Evolutionary conservation across 92 coral and sea anemone species (phyloP).

Genomic region (Isaurus tuberculatus): DNA sequence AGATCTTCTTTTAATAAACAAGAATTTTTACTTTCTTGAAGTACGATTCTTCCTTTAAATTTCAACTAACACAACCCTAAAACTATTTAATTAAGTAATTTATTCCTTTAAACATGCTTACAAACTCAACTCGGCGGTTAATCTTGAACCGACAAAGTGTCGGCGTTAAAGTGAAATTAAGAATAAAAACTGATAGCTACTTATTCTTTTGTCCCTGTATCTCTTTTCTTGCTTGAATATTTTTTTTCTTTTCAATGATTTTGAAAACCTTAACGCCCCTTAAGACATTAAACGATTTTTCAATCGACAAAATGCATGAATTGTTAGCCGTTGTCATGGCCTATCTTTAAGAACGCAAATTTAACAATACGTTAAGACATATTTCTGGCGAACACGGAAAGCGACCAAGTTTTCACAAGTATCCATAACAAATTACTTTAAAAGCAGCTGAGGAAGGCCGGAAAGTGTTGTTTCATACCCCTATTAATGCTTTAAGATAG

Average conservation of each 20-base stretch:
- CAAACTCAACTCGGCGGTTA: constrained; percentile 11
- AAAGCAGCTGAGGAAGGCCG: constrained; percentile 1
- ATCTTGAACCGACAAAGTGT: neutral
- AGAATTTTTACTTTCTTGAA: no score
- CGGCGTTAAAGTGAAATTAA: neutral
- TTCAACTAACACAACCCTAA: no score
- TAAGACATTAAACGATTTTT: neutral
- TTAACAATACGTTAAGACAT: neutral
- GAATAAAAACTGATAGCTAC: neutral
- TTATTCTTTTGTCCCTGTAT: neutral
- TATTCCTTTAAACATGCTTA: neutral
- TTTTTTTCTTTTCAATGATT: constrained; percentile 17
- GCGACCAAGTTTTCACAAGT: constrained; percentile 29
- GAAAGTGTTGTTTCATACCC: neutral
- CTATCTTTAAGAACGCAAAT: constrained; percentile 14
- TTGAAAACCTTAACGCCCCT: neutral
- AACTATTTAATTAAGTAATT: neutral
- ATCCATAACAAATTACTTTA: constrained; percentile 27
- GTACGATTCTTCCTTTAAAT: no score
- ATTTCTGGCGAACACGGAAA: neutral
- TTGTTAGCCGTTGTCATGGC: constrained; percentile 10
- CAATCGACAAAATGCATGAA: neutral
- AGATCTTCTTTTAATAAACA: no score
- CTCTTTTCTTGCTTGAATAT: neutral
- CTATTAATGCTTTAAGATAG: neutral